These are phyloP conservation scores for Macrosoma leucophasiata DNA, from an alignment of 2,888 invertebrate genomes.

Conservation along the genomic window DNA sequence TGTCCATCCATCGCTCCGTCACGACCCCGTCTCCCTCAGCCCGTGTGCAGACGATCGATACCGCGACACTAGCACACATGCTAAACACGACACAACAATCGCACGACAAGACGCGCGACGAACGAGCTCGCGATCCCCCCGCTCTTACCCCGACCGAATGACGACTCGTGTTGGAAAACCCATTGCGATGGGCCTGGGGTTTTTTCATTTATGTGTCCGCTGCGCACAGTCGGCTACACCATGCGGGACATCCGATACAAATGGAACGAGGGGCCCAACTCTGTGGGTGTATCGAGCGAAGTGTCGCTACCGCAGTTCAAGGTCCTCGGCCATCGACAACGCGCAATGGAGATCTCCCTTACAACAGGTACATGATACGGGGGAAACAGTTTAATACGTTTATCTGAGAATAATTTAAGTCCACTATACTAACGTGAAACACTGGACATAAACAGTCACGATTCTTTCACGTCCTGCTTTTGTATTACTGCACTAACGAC, in stretches of 20 bases:
- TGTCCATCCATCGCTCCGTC: constrained; percentile 59
- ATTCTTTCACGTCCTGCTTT: constrained; percentile 73
- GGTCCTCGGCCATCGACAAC: constrained; percentile 96
- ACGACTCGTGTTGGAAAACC: constrained; percentile 69
- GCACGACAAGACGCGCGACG: constrained; percentile 63
- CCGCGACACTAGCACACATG: constrained; percentile 69
- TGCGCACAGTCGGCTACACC: constrained; percentile 95
- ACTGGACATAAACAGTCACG: constrained; percentile 69
- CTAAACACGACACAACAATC: constrained; percentile 61
- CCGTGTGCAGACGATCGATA: constrained; percentile 62
- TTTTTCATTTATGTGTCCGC: constrained; percentile 70
- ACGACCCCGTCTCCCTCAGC: constrained; percentile 70
- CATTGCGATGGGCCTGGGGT: constrained; percentile 74
- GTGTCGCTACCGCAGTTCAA: constrained; percentile 98
- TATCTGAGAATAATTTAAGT: constrained; percentile 32
- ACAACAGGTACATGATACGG: constrained; percentile 88
- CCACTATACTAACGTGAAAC: constrained; percentile 55
- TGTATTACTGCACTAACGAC: constrained; percentile 67
- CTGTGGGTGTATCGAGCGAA: constrained; percentile 96
- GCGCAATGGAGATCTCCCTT: constrained; percentile 96
- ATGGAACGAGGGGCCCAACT: constrained; percentile 96
- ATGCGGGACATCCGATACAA: constrained; percentile 98
- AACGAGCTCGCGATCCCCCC: constrained; percentile 56
- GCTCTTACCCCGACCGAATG: constrained; percentile 63
- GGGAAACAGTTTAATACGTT: constrained; percentile 49